A percentile compares a stretch with the other conserved stretches of the same genome.
Evolutionary conservation across 1,140 invertebrate genomes (phyloP).

Genomic region (Anoplophora glabripennis): DNA sequence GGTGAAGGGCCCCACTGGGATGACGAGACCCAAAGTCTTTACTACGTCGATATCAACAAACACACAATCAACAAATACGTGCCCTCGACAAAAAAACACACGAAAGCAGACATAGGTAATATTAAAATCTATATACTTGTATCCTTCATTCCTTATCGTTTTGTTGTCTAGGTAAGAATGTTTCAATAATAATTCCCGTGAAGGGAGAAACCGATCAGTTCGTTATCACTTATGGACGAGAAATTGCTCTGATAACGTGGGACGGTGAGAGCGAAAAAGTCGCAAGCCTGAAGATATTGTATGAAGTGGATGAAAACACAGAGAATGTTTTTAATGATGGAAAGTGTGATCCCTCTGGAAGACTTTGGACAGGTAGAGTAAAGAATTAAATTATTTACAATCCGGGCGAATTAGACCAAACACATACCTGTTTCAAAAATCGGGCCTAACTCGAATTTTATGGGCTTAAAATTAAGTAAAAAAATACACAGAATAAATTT

Average conservation of each 20-base stretch:
- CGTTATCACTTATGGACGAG: slow-evolving; percentile 26
- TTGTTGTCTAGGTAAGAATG: too few relatives aligned
- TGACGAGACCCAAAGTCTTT: slow-evolving; percentile 53
- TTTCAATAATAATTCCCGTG: slow-evolving; percentile 26
- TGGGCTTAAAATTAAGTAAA: too few relatives aligned
- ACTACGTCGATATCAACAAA: slow-evolving; percentile 60
- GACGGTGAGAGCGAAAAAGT: slow-evolving; percentile 29
- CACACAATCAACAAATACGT: slow-evolving; percentile 56
- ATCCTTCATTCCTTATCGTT: too few relatives aligned
- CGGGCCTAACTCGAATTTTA: too few relatives aligned
- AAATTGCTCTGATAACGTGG: slow-evolving; percentile 34
- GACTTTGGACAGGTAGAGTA: slow-evolving; percentile 70
- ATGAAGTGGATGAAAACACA: slow-evolving; percentile 57
- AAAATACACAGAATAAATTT: too few relatives aligned
- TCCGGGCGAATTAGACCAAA: too few relatives aligned
- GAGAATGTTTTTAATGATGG: slow-evolving; percentile 77
- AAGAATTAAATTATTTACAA: slow-evolving; percentile 19
- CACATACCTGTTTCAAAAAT: too few relatives aligned
- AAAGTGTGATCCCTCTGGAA: slow-evolving; percentile 76
- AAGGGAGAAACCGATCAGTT: slow-evolving; percentile 27
- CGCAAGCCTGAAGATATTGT: slow-evolving; percentile 47
- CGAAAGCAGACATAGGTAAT: slow-evolving; percentile 50
- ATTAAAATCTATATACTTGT: too few relatives aligned
- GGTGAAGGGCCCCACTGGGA: too few relatives aligned
- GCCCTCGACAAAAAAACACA: slow-evolving; percentile 48